These are phyloP conservation scores for Notocelia uddmanniana DNA, from an alignment of 2,888 invertebrate species.

Conservation along the genomic window DNA sequence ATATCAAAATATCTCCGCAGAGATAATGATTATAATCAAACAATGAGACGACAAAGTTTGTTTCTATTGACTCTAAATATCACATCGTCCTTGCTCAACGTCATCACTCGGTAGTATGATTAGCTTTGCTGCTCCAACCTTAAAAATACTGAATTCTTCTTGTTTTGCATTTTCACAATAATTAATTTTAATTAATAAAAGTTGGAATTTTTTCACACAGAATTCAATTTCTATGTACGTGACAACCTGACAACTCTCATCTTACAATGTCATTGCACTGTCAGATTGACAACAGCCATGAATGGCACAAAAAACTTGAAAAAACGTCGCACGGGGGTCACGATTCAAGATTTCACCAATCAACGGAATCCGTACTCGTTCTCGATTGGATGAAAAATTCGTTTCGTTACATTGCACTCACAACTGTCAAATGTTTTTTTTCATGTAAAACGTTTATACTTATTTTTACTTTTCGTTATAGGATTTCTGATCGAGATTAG, in stretches of 20 bases:
- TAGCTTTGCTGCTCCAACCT: slow-evolving; percentile 52
- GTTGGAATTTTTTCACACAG: slow-evolving; percentile 50
- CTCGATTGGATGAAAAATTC: background rate
- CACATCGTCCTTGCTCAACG: slow-evolving; percentile 78
- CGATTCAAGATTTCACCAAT: slow-evolving; percentile 1
- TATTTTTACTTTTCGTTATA: background rate
- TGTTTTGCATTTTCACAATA: slow-evolving; percentile 58
- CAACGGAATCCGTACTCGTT: background rate
- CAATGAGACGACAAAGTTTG: slow-evolving; percentile 80
- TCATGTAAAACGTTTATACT: background rate
- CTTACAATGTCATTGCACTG: slow-evolving; percentile 48
- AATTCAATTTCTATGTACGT: slow-evolving; percentile 47
- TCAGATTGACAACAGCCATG: slow-evolving; percentile 46
- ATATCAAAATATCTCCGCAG: slow-evolving; percentile 68
- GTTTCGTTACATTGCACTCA: slow-evolving; percentile 7
- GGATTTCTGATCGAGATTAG: background rate
- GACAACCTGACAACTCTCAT: slow-evolving; percentile 46
- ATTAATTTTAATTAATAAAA: slow-evolving; percentile 54
- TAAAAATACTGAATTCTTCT: slow-evolving; percentile 49
- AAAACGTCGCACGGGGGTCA: background rate
- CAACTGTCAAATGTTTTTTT: background rate
- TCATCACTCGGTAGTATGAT: slow-evolving; percentile 69
- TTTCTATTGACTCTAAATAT: slow-evolving; percentile 76
- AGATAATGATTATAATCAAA: slow-evolving; percentile 68
- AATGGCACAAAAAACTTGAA: background rate